Evolutionary conservation across 2,797 vertebrate genomes (phyloP).

Genomic region (Crocidura indochinensis): DNA sequence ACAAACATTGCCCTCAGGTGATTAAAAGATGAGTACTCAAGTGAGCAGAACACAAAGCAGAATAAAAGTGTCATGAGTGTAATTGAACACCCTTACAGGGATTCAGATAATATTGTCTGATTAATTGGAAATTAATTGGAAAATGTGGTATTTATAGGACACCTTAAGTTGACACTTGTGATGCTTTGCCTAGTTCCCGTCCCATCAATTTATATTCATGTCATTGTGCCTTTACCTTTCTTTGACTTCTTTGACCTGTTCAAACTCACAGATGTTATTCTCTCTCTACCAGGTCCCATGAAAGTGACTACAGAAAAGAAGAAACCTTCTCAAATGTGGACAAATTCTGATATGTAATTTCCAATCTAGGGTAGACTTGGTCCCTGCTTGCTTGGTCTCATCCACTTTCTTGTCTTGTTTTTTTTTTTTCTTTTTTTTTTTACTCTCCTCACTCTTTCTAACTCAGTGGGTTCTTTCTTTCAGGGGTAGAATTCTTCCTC

Average conservation of each 20-base stretch:
- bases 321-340: not conserved
- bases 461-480: not conserved
- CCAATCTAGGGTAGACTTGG: not conserved
- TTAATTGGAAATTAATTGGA: not conserved
- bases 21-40: not conserved
- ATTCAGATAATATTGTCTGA: not conserved
- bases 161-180: not conserved
- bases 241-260: not conserved
- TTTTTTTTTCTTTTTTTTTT: too few relatives aligned
- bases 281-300: too few relatives aligned
- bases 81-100: not conserved
- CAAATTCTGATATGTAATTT: not conserved
- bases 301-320: not conserved
- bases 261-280: not conserved
- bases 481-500: not conserved
- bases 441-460: fast-evolving
- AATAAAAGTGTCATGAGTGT: not conserved
- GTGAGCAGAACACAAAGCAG: not conserved
- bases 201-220: not conserved
- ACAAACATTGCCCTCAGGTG: not conserved
- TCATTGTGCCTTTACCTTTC: not conserved
- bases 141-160: not conserved
- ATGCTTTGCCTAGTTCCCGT: not conserved
- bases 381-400: not conserved
- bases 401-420: not conserved